Evolutionary conservation across 2,797 vertebrate genomes (phyloP).

Genomic region (Allobates femoralis): DNA sequence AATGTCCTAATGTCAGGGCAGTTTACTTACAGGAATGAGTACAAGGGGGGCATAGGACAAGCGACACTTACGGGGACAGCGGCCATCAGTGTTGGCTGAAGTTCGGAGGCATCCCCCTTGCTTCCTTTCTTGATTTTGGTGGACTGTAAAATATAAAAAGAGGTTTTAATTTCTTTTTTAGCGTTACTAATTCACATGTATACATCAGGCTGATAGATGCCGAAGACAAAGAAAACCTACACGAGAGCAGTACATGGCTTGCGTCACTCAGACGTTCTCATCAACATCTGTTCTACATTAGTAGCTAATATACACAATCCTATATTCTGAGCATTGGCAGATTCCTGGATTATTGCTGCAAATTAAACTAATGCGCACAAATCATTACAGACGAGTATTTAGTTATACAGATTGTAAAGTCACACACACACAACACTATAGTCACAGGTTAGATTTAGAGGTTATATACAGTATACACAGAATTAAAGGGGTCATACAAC

Average conservation of each 20-base stretch:
- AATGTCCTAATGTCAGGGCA: conserved; percentile 44
- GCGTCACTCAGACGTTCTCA: conserved; percentile 1
- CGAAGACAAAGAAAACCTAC: neutral
- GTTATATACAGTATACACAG: no score
- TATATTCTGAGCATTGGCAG: neutral
- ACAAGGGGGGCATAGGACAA: neutral
- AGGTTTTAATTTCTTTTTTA: neutral
- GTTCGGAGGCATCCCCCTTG: conserved; percentile 87
- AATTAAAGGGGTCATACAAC: no score
- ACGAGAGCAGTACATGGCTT: neutral
- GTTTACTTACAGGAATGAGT: conserved; percentile 49
- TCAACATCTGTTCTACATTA: neutral
- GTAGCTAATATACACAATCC: neutral
- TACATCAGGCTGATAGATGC: conserved; percentile 5
- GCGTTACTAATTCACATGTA: conserved; percentile 17
- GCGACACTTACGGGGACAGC: conserved; percentile 88
- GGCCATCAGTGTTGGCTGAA: conserved; percentile 93
- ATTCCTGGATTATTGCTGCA: neutral
- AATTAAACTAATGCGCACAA: no score
- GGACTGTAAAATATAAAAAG: conserved; percentile 78
- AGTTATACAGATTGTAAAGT: no score
- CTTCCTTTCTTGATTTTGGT: conserved; percentile 97
- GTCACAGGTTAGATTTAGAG: no score
- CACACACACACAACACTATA: no score
- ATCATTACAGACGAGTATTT: no score